phyloP scores from a whole-genome alignment of 2,113 vertebrate genomes.

The Vulpes ferrilata region DNA sequence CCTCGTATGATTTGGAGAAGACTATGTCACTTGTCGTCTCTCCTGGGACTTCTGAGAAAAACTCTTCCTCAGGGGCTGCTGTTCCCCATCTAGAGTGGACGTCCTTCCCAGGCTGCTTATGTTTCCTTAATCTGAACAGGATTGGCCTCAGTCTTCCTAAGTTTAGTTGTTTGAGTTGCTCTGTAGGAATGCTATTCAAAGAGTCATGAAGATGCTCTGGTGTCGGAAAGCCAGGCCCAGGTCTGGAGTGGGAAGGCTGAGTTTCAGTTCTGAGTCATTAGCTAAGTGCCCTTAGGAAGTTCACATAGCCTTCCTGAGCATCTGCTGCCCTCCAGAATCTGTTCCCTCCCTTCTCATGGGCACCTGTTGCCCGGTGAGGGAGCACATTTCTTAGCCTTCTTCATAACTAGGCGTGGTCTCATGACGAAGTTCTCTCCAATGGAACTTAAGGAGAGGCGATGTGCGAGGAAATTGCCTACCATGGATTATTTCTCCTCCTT shows the following conservation, averaged over 20 bases:
- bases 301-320: not conserved
- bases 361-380: not conserved
- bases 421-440: not conserved
- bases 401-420: not conserved
- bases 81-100: not conserved
- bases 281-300: not conserved
- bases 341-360: not conserved
- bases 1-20: not conserved
- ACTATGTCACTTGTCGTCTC: not conserved
- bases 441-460: not conserved
- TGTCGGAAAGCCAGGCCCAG: not conserved
- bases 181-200: not conserved
- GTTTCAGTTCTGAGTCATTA: not conserved
- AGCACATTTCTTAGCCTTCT: not conserved
- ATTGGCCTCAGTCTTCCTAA: slow-evolving; percentile 7
- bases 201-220: not conserved
- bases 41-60: not conserved
- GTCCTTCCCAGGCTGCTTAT: not conserved
- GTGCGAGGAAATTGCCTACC: not conserved
- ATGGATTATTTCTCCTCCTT: not conserved
- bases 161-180: not conserved
- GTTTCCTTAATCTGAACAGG: not conserved
- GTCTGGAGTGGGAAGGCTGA: not conserved
- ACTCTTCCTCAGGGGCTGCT: accelerated
- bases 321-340: not conserved